phyloP scores from a whole-genome alignment of 2,113 vertebrate species.

The Podarcis muralis region DNA sequence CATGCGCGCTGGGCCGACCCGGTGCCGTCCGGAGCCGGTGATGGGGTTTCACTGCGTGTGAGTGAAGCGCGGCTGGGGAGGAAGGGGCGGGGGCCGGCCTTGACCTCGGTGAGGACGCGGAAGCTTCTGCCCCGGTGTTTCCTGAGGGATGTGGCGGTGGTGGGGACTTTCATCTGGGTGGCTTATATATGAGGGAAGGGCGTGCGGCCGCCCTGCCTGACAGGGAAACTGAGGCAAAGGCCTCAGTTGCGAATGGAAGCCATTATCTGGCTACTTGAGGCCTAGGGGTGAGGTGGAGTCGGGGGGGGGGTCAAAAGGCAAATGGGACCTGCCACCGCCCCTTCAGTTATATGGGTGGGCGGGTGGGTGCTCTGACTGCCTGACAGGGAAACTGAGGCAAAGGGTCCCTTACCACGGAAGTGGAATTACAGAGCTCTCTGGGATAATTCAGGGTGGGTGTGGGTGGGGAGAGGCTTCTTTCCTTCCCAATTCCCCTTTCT shows the following conservation, averaged over 20 bases:
- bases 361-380: background rate
- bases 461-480: background rate
- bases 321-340: too few species aligned
- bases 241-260: too few species aligned
- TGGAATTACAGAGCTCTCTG: too few species aligned
- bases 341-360: background rate
- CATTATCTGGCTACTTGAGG: too few species aligned
- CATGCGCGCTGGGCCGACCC: background rate
- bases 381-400: background rate
- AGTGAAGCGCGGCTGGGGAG: background rate
- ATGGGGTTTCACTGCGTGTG: constrained; percentile 38
- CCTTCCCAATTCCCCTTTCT: background rate
- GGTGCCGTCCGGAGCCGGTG: accelerated
- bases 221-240: background rate
- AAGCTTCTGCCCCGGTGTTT: too few species aligned
- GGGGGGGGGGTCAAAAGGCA: too few species aligned
- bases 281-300: too few species aligned
- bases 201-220: background rate
- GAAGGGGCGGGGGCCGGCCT: accelerated
- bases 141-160: too few species aligned
- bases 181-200: background rate
- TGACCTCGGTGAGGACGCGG: background rate
- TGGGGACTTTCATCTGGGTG: too few species aligned
- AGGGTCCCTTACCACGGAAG: background rate
- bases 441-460: too few species aligned